Percentiles rank a stretch among this genome's conserved stretches.
These are phyloP conservation scores for Prolemur simus DNA, from an alignment of 2,113 vertebrate species.

Conservation along the genomic window DNA sequence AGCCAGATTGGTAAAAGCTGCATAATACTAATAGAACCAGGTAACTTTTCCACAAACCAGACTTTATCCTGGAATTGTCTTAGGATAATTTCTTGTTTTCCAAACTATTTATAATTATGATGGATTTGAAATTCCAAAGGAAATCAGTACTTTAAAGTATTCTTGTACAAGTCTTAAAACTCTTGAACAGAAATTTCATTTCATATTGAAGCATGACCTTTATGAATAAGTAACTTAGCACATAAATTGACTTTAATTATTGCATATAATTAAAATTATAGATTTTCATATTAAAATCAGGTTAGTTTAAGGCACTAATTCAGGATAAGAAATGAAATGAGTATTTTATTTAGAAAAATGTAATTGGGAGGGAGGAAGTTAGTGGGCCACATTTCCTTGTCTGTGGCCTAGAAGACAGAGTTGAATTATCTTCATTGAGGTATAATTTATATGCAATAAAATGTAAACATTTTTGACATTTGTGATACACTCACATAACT, in stretches of 20 bases:
- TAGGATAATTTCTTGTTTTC: slow-evolving; percentile 13
- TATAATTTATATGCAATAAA: not conserved
- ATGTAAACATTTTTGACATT: not conserved
- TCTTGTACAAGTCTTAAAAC: not conserved
- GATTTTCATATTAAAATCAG: not conserved
- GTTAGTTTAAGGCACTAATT: not conserved
- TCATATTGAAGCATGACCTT: slow-evolving; percentile 13
- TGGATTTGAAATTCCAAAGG: slow-evolving; percentile 35
- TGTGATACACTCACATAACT: not conserved
- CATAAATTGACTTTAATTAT: not conserved
- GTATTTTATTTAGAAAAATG: slow-evolving; percentile 18
- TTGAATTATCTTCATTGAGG: not conserved
- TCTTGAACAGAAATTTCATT: slow-evolving; percentile 23
- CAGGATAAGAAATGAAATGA: not conserved
- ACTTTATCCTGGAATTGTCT: not conserved
- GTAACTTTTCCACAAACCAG: not conserved
- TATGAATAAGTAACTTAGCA: not conserved
- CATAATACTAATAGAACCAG: not conserved
- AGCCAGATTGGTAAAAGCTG: not conserved
- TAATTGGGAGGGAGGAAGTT: not conserved
- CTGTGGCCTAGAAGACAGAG: not conserved
- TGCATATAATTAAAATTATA: slow-evolving; percentile 23
- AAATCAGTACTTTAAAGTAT: slow-evolving; percentile 10
- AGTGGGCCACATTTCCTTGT: not conserved
- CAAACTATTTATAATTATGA: not conserved